These are phyloP conservation scores for Caenorhabditis sp. DNA, from an alignment of 2,888 invertebrate genomes.

Conservation along the genomic window DNA sequence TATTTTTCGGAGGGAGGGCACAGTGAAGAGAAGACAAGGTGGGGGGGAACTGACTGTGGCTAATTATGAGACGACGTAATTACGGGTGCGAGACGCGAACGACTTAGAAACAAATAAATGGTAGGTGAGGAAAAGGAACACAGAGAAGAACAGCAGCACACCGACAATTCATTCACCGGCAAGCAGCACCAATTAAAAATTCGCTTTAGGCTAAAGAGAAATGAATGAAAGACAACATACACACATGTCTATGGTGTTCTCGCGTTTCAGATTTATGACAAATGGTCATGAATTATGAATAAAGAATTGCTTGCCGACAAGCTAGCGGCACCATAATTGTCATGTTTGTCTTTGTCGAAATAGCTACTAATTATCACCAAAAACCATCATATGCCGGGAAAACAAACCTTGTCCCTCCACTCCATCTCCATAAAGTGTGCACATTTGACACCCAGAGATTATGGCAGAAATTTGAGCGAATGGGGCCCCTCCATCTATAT, in stretches of 20 bases:
- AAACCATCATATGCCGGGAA: too few relatives aligned
- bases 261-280: constrained; percentile 9
- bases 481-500: neutral
- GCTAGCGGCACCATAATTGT: neutral
- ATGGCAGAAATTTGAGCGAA: neutral
- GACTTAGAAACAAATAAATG: constrained; percentile 46
- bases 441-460: too few relatives aligned
- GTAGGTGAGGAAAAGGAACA: constrained; percentile 12
- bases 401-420: too few relatives aligned
- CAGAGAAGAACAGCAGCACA: constrained; percentile 22
- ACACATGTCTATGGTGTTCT: constrained; percentile 3
- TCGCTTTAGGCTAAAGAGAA: constrained; percentile 5
- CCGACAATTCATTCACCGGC: constrained; percentile 20
- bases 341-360: neutral
- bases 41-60: constrained; percentile 33
- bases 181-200: constrained; percentile 46
- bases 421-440: too few relatives aligned
- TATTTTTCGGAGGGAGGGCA: constrained; percentile 25
- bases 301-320: too few relatives aligned
- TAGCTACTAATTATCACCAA: too few relatives aligned
- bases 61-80: constrained; percentile 45
- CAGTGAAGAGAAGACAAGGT: neutral
- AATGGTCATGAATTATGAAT: neutral
- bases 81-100: constrained; percentile 29
- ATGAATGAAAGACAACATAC: neutral